phyloP scores from a whole-genome alignment of 2,113 vertebrate genomes.

The Antigone vipio region DNA sequence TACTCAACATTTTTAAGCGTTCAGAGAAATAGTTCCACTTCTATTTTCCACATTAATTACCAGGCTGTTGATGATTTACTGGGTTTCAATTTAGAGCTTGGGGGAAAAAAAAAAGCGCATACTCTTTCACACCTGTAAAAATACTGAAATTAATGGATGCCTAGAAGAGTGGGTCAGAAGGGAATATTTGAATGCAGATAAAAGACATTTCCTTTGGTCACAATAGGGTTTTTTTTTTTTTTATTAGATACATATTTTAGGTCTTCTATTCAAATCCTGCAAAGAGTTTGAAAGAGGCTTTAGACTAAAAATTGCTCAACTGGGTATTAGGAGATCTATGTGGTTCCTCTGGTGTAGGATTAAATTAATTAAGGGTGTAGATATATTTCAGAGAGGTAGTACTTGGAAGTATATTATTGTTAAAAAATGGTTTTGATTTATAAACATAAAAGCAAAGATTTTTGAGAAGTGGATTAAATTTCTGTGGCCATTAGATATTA shows the following conservation, averaged over 20 bases:
- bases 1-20: background rate
- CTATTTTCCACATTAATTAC: background rate
- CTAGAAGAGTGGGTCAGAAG: background rate
- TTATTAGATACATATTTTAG: constrained; percentile 17
- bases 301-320: background rate
- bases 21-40: background rate
- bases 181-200: constrained; percentile 10
- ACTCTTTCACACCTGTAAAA: constrained; percentile 5
- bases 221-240: background rate
- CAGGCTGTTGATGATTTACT: background rate
- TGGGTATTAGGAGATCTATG: background rate
- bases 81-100: background rate
- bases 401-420: background rate
- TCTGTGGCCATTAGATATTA: background rate
- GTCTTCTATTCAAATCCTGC: background rate
- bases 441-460: background rate
- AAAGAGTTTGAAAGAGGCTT: background rate
- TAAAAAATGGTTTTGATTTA: background rate
- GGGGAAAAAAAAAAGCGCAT: background rate
- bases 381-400: background rate
- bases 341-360: background rate
- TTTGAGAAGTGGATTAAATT: background rate
- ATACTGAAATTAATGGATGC: background rate
- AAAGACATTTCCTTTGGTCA: constrained; percentile 2
- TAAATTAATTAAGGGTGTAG: background rate